phyloP scores from a whole-genome alignment of 1,140 invertebrate genomes.

The Bombus impatiens region DNA sequence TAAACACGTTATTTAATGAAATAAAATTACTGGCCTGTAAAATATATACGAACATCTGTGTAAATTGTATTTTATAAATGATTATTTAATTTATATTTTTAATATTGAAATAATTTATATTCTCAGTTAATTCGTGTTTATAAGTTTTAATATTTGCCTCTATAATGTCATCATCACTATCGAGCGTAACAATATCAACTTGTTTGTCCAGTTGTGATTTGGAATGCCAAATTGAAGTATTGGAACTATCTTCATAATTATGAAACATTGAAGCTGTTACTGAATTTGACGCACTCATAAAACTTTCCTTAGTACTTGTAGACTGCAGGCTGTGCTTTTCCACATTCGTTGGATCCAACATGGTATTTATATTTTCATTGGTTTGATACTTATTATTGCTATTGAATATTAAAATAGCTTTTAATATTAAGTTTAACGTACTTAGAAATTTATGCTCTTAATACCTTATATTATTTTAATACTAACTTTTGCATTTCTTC shows the following conservation, averaged over 20 bases:
- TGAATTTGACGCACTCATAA: background rate
- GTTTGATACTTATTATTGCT: background rate
- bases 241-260: background rate
- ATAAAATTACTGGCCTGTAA: slow-evolving; percentile 8
- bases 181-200: slow-evolving; percentile 56
- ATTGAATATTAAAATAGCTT: background rate
- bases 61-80: slow-evolving; percentile 1
- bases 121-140: background rate
- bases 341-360: background rate
- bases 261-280: background rate
- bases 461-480: background rate
- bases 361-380: background rate
- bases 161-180: slow-evolving; percentile 71
- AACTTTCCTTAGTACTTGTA: background rate
- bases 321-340: background rate
- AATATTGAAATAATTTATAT: background rate
- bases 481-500: slow-evolving; percentile 24
- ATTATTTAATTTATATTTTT: slow-evolving; percentile 2
- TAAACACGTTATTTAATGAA: background rate
- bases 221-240: background rate
- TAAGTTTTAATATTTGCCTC: slow-evolving; percentile 60
- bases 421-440: background rate
- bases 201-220: background rate
- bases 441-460: background rate
- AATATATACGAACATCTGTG: slow-evolving; percentile 4